Conservation (phyloP, 2,113 vertebrate species). For the Piprites chloris region DNA sequence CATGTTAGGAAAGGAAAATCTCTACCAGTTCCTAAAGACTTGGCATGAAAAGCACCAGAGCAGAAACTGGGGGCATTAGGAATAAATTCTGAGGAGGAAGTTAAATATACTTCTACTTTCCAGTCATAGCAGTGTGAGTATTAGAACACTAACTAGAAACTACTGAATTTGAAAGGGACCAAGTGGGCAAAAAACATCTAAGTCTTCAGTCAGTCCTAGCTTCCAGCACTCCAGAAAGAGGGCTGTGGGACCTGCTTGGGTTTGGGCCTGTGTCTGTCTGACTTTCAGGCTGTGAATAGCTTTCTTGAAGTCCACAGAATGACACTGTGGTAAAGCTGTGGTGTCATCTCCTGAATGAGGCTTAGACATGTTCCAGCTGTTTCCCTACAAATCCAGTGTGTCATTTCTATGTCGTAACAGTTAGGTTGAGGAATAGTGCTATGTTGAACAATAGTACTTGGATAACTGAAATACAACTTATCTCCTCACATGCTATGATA, state of each 20-base stretch:
- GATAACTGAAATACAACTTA: not conserved
- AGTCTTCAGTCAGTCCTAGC: not conserved
- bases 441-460: not conserved
- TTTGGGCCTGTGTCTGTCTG: not conserved
- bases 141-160: not conserved
- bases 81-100: not conserved
- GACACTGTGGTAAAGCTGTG: not conserved
- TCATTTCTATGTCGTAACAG: not conserved
- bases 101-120: not conserved
- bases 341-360: not conserved
- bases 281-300: not conserved
- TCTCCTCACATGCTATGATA: fast-evolving
- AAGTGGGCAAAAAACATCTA: not conserved
- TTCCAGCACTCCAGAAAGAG: not conserved
- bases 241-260: not conserved
- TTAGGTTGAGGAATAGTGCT: not conserved
- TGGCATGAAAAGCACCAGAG: not conserved
- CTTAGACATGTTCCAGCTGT: not conserved
- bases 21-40: not conserved
- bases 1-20: not conserved
- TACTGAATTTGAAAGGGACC: not conserved
- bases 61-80: not conserved
- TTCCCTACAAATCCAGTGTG: not conserved
- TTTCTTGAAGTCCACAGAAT: not conserved
- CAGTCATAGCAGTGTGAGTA: not conserved